Conservation (phyloP, 2,797 vertebrate genomes). For the Ispidina lecontei region DNA sequence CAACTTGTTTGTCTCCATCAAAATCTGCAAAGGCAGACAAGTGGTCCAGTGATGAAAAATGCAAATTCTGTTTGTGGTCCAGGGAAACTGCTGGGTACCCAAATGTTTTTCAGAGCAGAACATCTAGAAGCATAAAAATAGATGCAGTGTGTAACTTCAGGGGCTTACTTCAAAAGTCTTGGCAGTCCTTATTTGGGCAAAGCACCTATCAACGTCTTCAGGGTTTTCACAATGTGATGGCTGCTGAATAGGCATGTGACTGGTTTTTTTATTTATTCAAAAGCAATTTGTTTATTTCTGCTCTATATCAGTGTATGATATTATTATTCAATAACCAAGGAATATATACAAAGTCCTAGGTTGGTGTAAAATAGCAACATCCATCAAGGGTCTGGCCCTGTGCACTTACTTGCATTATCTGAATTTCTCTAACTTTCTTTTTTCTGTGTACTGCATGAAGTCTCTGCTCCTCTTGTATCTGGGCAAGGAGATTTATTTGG, state of each 20-base stretch:
- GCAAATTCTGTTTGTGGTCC: not conserved
- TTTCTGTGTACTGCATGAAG: not conserved
- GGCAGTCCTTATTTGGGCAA: not conserved
- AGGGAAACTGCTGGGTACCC: not conserved
- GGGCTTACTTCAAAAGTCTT: not conserved
- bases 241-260: not conserved
- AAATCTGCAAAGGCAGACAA: not conserved
- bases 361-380: not conserved
- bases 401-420: not conserved
- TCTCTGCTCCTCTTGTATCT: conserved; percentile 24
- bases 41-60: not conserved
- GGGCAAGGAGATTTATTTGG: conserved; percentile 51
- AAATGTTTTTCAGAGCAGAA: not conserved
- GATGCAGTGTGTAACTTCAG: not conserved
- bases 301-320: not conserved
- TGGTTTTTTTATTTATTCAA: not conserved
- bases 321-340: not conserved
- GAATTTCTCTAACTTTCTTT: conserved; percentile 11
- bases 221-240: not conserved
- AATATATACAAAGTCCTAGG: not conserved
- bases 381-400: not conserved
- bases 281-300: conserved; percentile 6
- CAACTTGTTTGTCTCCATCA: not conserved
- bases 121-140: not conserved
- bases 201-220: not conserved